Base-by-base conservation (phyloP, 92 coral and sea anemone genomes). In the Pocillopora meandrina region DNA sequence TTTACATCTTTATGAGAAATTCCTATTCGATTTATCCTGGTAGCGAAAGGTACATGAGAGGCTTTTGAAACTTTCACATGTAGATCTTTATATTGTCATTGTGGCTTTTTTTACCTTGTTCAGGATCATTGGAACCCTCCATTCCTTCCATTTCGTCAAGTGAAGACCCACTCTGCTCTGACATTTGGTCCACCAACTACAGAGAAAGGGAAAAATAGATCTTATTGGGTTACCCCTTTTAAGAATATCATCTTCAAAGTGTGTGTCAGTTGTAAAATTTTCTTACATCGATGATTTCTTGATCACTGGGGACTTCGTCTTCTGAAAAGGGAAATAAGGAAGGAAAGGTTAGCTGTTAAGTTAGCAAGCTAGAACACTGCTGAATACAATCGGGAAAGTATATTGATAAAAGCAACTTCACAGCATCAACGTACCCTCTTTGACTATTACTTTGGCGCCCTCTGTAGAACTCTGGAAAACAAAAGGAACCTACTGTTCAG, bases 121-220 rank as follows among this genome's bases (percentile, higher is more conserved):
- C 52, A 7, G 52, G 52, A 5, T 87, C 90, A 55, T 69, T 80
- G 56, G 88, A 57, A 8, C 79, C 89, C 10, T 79, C 77, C 26
- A 88, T 87, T 17, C 72, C 83, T 7, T 91, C 94, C 82, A 91
- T 65, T 21, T 91, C 95, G 10, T 93, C 97, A 79, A 77, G 85
- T 33, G 97, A 84, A 12, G 92, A 91, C 23, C 75, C 89, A 47
- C 97, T 93, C 52, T 79, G 74, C 31, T 87, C 93, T 72, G 95
- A 91, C 95, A 93, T 87, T 65, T 92, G 90, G 80, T 93, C 97
- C n/a, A 93, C 97, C 67, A 93, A 93, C 97, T 93, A 81, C 7
- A 67, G 9, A 58, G 23, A 26, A 1, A 19, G 68, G 23, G 23
- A 26, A 64, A 15, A 1, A 64, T n/a, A n/a, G 9, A 20, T 64